Base-by-base conservation (phyloP, 30 jellyfish, hydroid and myxozoan species). In the Haliclystus octoradiatus region DNA sequence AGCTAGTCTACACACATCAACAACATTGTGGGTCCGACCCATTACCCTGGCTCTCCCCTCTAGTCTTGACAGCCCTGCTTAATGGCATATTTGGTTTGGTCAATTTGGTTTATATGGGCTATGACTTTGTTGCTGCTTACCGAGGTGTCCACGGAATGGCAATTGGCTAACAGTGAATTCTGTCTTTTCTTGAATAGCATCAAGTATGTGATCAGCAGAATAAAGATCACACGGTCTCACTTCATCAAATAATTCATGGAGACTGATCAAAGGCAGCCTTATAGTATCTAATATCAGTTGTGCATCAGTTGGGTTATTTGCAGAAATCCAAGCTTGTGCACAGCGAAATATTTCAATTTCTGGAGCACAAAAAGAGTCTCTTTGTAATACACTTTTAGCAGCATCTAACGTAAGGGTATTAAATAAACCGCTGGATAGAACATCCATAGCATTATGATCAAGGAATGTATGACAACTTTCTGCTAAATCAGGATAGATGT, bases 361-460 rank as follows among this genome's bases (percentile, higher is more conserved):
- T 3, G 94, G 84, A 1, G 94, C 94, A 80, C 78, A 80, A 62
- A 88, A 88, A 1, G 97, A 88, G 63, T 68, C 78, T 70, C 97
- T 74, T 31, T 93, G 66, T 2, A 79, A 60, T 26, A 88, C 61
- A 31, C 81, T 65, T 53, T 34, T 31, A 2, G 76, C 66, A 9
- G 97, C 78, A 22, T 60, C 28, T 74, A 53, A 74, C 27, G 94
- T 66, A 63, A 88, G 33, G 31, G 79, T 40, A 40, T 81, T 40
- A 63, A 88, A 88, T n/a, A 81, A 84, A 7, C 79, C 97, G 0
- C 84, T 34, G 2, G 50, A 67, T 7, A 88, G 63, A 19, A 80
- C 67, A n/a, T 88, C 95, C 7, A 76, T 50, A 2, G 97, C 97
- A 62, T 88, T 81, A 67, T 88, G 97, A 52, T 88, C 97, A 84